These are phyloP conservation scores for Euleptes europaea DNA, from an alignment of 2,113 vertebrate species.

Conservation along the genomic window DNA sequence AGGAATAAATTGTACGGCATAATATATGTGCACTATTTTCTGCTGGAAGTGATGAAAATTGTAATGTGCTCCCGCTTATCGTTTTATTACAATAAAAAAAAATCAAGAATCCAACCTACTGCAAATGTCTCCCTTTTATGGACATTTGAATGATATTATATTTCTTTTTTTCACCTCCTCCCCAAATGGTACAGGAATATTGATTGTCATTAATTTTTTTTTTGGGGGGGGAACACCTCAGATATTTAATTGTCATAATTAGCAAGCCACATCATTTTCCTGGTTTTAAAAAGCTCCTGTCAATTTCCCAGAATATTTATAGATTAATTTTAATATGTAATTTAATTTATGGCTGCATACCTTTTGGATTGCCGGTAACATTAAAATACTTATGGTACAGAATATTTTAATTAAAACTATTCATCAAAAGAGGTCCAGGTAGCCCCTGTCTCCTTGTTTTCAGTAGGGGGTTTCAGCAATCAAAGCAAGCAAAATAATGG, in stretches of 20 bases:
- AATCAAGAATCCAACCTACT: conserved; percentile 59
- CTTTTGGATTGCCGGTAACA: conserved; percentile 82
- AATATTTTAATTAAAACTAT: conserved; percentile 90
- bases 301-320: conserved; percentile 82
- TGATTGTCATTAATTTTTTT: conserved; percentile 82
- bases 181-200: conserved; percentile 72
- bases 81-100: conserved; percentile 54
- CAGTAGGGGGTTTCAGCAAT: conserved; percentile 78
- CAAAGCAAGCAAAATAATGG: conserved; percentile 81
- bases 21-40: conserved; percentile 54
- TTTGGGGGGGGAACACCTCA: conserved; percentile 38
- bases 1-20: conserved; percentile 53
- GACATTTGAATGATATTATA: conserved; percentile 71
- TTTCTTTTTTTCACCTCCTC: conserved; percentile 63
- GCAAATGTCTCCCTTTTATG: conserved; percentile 69
- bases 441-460: conserved; percentile 78
- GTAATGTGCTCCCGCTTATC: conserved; percentile 52
- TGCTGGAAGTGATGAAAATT: conserved; percentile 45
- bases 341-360: conserved; percentile 83
- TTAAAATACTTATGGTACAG: conserved; percentile 87
- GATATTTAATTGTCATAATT: conserved; percentile 84
- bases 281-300: conserved; percentile 77
- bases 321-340: conserved; percentile 83
- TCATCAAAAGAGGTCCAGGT: conserved; percentile 85
- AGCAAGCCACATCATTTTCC: conserved; percentile 72